Evolutionary conservation across 1,140 invertebrate species (phyloP), one percentile per base, ranked within the genome.

Genomic region (Megathymus violae): DNA sequence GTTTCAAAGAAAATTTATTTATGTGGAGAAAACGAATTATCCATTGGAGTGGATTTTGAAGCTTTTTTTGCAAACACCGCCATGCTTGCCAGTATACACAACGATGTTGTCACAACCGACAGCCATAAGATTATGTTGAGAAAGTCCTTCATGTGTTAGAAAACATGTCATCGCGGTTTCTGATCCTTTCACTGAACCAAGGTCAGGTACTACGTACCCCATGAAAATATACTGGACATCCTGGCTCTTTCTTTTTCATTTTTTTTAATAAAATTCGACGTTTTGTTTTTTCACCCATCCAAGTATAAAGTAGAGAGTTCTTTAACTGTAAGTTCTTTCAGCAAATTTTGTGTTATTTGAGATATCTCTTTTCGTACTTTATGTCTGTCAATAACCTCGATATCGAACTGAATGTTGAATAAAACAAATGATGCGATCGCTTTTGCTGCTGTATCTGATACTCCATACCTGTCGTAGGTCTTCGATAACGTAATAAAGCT

Each of bases 211-310:
- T 22, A 22, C 50, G n/a, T 40, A 52, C 9, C 50, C 50, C 3
- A 52, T 15, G 19, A 38, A 52, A 38, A 40, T 9, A n/a, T n/a
- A n/a, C n/a, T n/a, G n/a, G n/a, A 7, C 31, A 52, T 38, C 34
- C 50, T 52, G 50, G 50, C 36, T 52, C 50, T 52, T 40, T 52
- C 38, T 6, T 40, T n/a, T 52, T 40, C 36, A 10, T 3, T 51
- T 64, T 71, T 74, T 62, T 75, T 48, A 61, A 66, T 61, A 4
- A 74, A 71, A n/a, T 43, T 48, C 15, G 69, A 60, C 34, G 81
- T 89, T 52, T 62, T 69, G 27, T 78, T 69, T 62, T 78, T 78
- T 59, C 78, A 56, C 6, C 76, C 78, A 54, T 78, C 73, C 62
- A 76, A 78, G 44, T 76, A 80, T 40, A 78, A 54, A 34, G 54